These are phyloP conservation scores for Diarsia brunnea DNA, from an alignment of 2,888 invertebrate genomes.

Conservation along the genomic window DNA sequence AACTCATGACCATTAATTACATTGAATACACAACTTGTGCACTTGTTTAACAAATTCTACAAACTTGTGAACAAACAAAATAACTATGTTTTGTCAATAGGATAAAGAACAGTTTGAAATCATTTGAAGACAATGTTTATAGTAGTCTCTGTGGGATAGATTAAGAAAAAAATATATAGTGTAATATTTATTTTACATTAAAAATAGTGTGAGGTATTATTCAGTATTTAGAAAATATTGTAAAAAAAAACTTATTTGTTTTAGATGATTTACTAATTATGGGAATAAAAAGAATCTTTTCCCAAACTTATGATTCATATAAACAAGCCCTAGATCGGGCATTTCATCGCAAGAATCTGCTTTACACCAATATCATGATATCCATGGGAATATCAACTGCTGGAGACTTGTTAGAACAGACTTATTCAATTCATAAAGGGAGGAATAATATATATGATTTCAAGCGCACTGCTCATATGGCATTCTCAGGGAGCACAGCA, in stretches of 20 bases:
- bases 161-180: neutral
- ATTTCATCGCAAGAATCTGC: constrained; percentile 92
- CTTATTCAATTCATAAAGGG: constrained; percentile 92
- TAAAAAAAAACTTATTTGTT: constrained; percentile 75
- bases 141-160: neutral
- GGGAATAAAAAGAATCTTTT: constrained; percentile 78
- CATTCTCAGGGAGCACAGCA: constrained; percentile 93
- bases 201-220: constrained; percentile 12
- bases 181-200: no score
- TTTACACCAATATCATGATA: constrained; percentile 95
- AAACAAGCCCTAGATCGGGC: constrained; percentile 78
- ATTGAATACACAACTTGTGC: neutral
- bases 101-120: neutral
- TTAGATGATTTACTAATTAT: constrained; percentile 74
- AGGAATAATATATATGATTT: constrained; percentile 91
- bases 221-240: constrained; percentile 52
- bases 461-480: constrained; percentile 94
- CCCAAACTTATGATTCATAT: constrained; percentile 75
- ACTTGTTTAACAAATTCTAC: neutral
- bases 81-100: neutral
- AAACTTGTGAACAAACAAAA: neutral
- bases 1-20: neutral
- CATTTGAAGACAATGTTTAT: neutral
- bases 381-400: constrained; percentile 94
- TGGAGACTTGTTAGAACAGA: constrained; percentile 96